Evolutionary conservation across 2,888 invertebrate genomes (phyloP).

Genomic region (Heterodera filipjevi): DNA sequence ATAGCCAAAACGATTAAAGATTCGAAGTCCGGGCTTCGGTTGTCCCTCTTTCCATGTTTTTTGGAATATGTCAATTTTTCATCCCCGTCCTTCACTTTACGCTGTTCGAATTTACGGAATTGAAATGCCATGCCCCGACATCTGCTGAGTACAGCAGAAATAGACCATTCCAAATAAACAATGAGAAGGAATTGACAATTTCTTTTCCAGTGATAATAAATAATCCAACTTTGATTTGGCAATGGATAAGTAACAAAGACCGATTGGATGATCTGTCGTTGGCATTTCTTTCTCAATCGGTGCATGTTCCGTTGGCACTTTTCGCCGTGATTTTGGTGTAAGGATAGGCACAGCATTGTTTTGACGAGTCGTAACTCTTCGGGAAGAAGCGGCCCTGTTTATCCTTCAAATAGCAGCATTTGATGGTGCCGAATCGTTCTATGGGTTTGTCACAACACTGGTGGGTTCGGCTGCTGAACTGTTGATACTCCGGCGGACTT

Average conservation of each 20-base stretch:
- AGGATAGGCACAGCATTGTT: constrained; percentile 59
- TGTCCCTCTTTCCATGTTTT: too few species aligned
- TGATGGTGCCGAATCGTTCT: constrained; percentile 43
- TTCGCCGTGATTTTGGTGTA: constrained; percentile 49
- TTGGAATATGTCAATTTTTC: too few species aligned
- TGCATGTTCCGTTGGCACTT: constrained; percentile 32
- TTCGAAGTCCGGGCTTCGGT: too few species aligned
- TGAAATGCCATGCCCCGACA: too few species aligned
- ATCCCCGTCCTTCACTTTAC: too few species aligned
- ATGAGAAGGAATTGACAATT: too few species aligned
- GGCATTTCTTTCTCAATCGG: background rate
- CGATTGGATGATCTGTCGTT: too few species aligned
- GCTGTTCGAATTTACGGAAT: too few species aligned
- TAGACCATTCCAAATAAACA: too few species aligned
- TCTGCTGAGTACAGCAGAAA: too few species aligned
- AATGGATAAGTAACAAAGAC: background rate
- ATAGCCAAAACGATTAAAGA: too few species aligned
- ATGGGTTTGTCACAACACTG: constrained; percentile 61
- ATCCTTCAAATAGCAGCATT: constrained; percentile 57
- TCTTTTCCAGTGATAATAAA: too few species aligned
- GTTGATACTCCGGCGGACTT: constrained; percentile 36
- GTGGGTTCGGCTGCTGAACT: constrained; percentile 50
- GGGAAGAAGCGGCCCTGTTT: constrained; percentile 40
- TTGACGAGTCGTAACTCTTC: constrained; percentile 52
- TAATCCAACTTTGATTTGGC: background rate